Base-by-base conservation (phyloP, 2,797 vertebrate genomes). In the Yasuhikotakia modesta region DNA sequence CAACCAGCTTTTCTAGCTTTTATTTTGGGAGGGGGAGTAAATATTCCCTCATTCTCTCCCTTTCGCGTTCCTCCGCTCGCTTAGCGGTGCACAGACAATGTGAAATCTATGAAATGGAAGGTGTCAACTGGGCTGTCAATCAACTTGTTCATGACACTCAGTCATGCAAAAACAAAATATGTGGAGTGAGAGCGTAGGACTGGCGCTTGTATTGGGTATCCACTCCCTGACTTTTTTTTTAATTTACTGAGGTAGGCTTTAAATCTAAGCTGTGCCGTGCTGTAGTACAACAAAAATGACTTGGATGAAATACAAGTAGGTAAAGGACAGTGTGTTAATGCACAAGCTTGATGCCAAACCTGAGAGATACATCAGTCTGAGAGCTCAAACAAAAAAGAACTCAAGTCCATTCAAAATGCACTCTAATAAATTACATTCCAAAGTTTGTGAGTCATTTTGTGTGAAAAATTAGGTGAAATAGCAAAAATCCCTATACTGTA, bases 61-160 rank as follows among this genome's bases (percentile, higher is more conserved):
- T 24, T 45, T 27, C 11, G 12, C 45, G 21, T 24, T 68, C 11
- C 45, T 73, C 21, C 66, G 72, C 64, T 76, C 73, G n/a, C 39
- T 79, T 76, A 85, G 74, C 45, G 48, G 72, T 80, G 71, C 71
- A 70, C 65, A 83, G 74, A 83, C 79, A 82, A 79, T 70, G 78
- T 80, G 35, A 70, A 76, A 80, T 61, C 65, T 72, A 14, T 68
- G 55, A 67, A 81, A 53, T 80, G 73, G 78, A 81, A 75, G 72
- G 48, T 80, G 70, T 72, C 58, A 73, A 82, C 74, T 74, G 78
- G 70, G 77, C 79, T 82, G 83, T 80, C 81, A 87, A 46, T 79
- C 77, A 80, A 69, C 14, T 61, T 17, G 67, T 68, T 10, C n/a
- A 76, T 58, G 64, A 27, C 64, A 79, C n/a, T 19, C 76, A 76